Evolutionary conservation across 2,797 vertebrate genomes (phyloP).

Genomic region (Ptychadena robeensis): DNA sequence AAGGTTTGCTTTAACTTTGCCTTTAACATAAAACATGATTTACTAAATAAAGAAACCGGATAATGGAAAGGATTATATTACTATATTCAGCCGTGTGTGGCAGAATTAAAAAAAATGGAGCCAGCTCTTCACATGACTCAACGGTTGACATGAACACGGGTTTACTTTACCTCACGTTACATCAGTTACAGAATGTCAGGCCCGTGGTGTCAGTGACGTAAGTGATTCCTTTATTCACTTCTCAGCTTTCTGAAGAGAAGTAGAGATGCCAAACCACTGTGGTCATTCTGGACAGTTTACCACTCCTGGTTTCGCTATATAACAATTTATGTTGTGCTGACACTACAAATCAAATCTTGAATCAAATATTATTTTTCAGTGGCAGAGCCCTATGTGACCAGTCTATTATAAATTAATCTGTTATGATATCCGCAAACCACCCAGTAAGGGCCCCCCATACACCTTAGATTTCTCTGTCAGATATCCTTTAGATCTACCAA

Average conservation of each 20-base stretch:
- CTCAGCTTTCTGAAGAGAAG: background rate
- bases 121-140: too few species aligned
- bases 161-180: background rate
- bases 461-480: too few species aligned
- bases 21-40: too few species aligned
- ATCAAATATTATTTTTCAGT: background rate
- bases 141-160: background rate
- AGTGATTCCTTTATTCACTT: background rate
- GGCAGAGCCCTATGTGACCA: background rate
- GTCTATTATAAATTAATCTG: background rate
- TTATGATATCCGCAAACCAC: too few species aligned
- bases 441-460: too few species aligned
- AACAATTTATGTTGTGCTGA: conserved; percentile 2
- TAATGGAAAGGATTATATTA: too few species aligned
- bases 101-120: too few species aligned
- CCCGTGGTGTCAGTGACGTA: background rate
- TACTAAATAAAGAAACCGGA: too few species aligned
- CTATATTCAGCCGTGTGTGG: too few species aligned
- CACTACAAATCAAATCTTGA: background rate
- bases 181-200: background rate
- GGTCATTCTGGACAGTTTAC: background rate
- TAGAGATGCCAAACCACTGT: conserved; percentile 7
- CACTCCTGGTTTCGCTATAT: conserved; percentile 10
- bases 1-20: too few species aligned
- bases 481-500: too few species aligned